phyloP scores from a whole-genome alignment of 2,888 invertebrate genomes.

The Limnephilus auricula region DNA sequence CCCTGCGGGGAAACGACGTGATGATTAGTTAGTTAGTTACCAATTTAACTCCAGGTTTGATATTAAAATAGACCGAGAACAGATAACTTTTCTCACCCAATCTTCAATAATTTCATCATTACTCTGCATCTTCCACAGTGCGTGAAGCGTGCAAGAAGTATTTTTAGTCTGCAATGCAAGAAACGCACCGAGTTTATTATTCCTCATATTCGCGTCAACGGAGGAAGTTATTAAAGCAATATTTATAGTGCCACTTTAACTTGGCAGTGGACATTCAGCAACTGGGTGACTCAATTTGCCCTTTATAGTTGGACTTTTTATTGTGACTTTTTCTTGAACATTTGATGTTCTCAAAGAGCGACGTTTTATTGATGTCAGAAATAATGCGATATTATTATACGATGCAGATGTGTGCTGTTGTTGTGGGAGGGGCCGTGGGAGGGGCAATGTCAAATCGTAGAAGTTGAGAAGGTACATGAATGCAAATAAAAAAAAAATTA shows the following conservation, averaged over 20 bases:
- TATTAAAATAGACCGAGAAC: too few species aligned
- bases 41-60: too few species aligned
- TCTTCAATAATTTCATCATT: background rate
- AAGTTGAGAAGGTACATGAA: too few species aligned
- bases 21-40: too few species aligned
- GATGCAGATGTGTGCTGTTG: background rate
- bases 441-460: background rate
- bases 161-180: background rate
- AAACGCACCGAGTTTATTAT: conserved; percentile 11
- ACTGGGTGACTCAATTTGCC: background rate
- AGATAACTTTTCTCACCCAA: background rate
- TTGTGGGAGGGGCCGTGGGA: background rate
- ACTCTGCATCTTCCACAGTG: background rate
- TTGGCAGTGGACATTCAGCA: background rate
- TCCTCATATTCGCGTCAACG: conserved; percentile 32
- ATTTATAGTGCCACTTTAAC: background rate
- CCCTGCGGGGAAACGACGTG: too few species aligned
- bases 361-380: background rate
- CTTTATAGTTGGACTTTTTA: background rate
- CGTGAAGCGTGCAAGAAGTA: background rate
- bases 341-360: background rate
- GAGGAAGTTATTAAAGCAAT: conserved; percentile 32
- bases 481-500: too few species aligned
- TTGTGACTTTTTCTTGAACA: background rate
- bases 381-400: background rate